Base-by-base conservation (phyloP, 2,113 vertebrate species). In the Candoia aspera region DNA sequence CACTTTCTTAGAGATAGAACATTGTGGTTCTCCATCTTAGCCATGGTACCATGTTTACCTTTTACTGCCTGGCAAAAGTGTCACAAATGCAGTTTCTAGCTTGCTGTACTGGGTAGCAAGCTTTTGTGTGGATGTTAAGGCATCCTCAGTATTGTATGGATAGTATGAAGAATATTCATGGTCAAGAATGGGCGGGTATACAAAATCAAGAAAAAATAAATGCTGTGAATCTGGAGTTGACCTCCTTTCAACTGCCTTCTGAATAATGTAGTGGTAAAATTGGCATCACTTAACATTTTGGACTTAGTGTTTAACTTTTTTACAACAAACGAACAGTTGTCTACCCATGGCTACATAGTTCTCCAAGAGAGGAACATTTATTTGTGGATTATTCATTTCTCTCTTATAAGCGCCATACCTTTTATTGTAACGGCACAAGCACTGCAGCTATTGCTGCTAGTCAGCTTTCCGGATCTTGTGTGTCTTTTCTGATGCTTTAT, bases 201-300 rank as follows among this genome's bases (percentile, higher is more conserved):
- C 33, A 68, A 84, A 92, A 95, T 91, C 94, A 89, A 95, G 93
- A 95, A 90, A 64, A 94, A 96, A 84, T 59, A 92, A 96, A 93
- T 93, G 91, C 95, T 96, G 94, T 97, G 95, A 96, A 97, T 94
- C 26, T 93, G 49, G 92, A 95, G 94, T 92, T 97, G 97, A 95
- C 12, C 86, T 95, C 94, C 95, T 73, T 95, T 95, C 93, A 95
- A 19, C 94, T 96, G 93, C 93, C 91, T 94, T 95, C 86, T 93
- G 87, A 95, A 92, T 90, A 96, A 92, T 90, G 93, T 92, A 89
- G 89, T 91, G 54, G 93, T 54, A 92, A 24, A 55, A 90, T 6
- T 17, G 93, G 59, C 46, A 95, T 95, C 42, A 64, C 92, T 95
- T 95, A 93, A 60, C 59, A 19, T 95, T 94, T 95, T 64, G 94